Evolutionary conservation across 2,888 invertebrate species (phyloP).

Genomic region (Nebria salina): DNA sequence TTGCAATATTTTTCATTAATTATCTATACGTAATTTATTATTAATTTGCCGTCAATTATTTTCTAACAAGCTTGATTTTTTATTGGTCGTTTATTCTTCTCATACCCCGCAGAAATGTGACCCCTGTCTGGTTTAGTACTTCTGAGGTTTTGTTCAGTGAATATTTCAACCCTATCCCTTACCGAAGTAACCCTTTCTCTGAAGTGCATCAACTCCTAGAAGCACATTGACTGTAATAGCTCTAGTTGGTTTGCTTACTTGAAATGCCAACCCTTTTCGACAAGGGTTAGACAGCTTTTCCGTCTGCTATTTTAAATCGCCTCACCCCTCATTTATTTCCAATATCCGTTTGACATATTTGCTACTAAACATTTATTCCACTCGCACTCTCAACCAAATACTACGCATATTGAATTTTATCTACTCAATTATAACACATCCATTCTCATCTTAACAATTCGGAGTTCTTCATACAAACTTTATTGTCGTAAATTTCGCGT

Average conservation of each 20-base stretch:
- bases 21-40: neutral
- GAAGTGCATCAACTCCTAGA: neutral
- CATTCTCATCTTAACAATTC: no score
- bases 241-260: neutral
- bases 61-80: neutral
- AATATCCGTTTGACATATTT: neutral
- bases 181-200: neutral
- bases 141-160: neutral
- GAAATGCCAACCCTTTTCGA: neutral
- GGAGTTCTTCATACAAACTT: no score
- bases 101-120: neutral
- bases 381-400: neutral
- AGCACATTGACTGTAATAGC: neutral
- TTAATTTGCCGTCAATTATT: neutral
- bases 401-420: no score
- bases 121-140: neutral
- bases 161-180: neutral
- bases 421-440: no score
- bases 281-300: neutral
- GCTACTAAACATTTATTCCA: neutral
- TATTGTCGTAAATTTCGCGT: no score
- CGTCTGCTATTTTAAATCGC: neutral
- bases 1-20: neutral
- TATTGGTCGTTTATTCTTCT: neutral
- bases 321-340: neutral